These are phyloP conservation scores for Tenebrosternarchus preto DNA, from an alignment of 2,113 vertebrate genomes.

Conservation along the genomic window DNA sequence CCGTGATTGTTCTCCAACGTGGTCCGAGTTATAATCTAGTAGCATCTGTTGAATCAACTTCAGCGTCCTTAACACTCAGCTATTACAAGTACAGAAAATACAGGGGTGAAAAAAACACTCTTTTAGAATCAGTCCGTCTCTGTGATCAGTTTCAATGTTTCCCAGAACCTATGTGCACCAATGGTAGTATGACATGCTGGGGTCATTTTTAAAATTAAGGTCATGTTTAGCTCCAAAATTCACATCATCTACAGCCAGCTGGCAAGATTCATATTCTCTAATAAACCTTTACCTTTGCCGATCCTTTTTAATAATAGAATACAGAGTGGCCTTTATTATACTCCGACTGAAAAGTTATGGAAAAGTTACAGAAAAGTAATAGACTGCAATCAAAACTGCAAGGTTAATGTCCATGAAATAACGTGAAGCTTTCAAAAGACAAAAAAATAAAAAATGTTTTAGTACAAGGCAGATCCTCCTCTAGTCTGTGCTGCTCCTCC, in stretches of 20 bases:
- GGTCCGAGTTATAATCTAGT: neutral
- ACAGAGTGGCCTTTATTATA: slow-evolving; percentile 66
- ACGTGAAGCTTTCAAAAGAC: slow-evolving; percentile 48
- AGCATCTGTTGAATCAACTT: slow-evolving; percentile 51
- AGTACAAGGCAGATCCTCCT: slow-evolving; percentile 34
- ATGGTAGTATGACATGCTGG: slow-evolving; percentile 63
- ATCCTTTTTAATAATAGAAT: slow-evolving; percentile 63
- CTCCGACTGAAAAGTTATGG: no score
- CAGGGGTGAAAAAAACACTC: slow-evolving; percentile 61
- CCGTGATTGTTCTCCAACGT: no score
- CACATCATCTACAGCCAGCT: slow-evolving; percentile 59
- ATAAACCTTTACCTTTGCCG: slow-evolving; percentile 66
- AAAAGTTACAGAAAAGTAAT: no score
- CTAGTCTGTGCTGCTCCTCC: slow-evolving; percentile 19
- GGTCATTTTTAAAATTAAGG: slow-evolving; percentile 72
- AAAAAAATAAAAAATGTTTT: slow-evolving; percentile 44
- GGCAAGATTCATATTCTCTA: slow-evolving; percentile 72
- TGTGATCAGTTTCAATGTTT: slow-evolving; percentile 69
- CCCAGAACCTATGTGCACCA: slow-evolving; percentile 56
- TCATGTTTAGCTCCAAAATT: slow-evolving; percentile 68
- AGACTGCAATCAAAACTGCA: slow-evolving; percentile 42
- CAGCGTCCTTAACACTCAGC: slow-evolving; percentile 63
- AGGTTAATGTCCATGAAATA: slow-evolving; percentile 56
- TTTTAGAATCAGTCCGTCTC: slow-evolving; percentile 59
- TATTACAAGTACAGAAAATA: neutral